Evolutionary conservation across 2,113 vertebrate species (phyloP), one percentile per base, ranked within the genome.

Genomic region (Indicator maculatus): DNA sequence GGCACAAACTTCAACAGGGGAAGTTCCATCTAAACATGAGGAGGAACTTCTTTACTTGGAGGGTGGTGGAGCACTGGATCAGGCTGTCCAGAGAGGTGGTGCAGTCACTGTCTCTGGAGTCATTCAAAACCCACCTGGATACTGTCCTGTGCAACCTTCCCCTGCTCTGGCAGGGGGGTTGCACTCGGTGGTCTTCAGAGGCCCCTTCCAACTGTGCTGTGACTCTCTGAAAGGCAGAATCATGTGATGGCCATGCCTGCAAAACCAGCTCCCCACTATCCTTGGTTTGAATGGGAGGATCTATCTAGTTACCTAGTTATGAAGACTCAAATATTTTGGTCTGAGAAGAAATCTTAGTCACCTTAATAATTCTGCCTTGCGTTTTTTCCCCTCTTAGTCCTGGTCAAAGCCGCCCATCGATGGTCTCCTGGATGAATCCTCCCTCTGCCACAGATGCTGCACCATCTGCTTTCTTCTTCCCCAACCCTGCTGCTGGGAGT

Each of bases 391-490:
- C 27, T 38, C 79, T 93, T 79, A 97, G 97, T 63, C 83, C 97
- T 38, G 92, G 94, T 60, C 97, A 97, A 55, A 92, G 86, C 77
- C 98, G 94, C 16, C 50, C 97, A 0, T 95, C 98, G 0, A 97
- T 97, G 97, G 98, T 98, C 27, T 97, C 98, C 0, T 98, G 98
- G 98, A 97, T 98, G 87, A 98, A 98, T 44, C 67, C 61, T 7
- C 97, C 96, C 0, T 67, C 95, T 36, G 82, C 75, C 18, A 64
- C 95, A 10, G 91, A 92, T 28, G 55, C 94, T 44, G 78, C 95
- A 17, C 78, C 88, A 6, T 28, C 97, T 3, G 12, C 90, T 20
- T 97, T 96, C 70, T 70, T 92, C 44, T 64, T 93, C 58, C 89
- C 90, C 33, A 85, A 7, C 64, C 92, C 93, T 61, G 65, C 93